phyloP scores from a whole-genome alignment of 2,888 invertebrate genomes.

The Aplocera efformata region DNA sequence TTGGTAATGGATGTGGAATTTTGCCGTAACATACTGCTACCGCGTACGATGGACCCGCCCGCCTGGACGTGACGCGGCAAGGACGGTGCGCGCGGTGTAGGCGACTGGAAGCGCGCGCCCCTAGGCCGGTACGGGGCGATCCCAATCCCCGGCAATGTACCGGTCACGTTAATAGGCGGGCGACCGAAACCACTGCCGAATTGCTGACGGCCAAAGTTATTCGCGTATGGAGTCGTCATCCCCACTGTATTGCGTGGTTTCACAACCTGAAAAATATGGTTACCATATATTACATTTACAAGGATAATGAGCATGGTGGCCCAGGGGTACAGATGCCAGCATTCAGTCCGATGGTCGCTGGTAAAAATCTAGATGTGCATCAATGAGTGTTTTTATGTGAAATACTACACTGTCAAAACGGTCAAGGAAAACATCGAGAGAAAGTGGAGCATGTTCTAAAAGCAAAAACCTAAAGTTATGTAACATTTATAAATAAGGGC shows the following conservation, averaged over 20 bases:
- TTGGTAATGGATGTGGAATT: conserved; percentile 1
- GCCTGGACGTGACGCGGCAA: conserved; percentile 6
- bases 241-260: conserved; percentile 16
- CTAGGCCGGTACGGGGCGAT: conserved; percentile 35
- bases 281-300: no score
- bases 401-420: no score
- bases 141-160: conserved; percentile 42
- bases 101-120: not conserved
- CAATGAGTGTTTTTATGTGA: no score
- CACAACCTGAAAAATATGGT: conserved; percentile 6
- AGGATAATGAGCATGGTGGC: no score
- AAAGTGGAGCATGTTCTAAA: no score
- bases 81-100: no score
- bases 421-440: no score
- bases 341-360: no score
- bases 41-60: conserved; percentile 16
- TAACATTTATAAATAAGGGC: no score
- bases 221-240: conserved; percentile 1
- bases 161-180: conserved; percentile 43
- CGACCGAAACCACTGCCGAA: conserved; percentile 9
- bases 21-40: conserved; percentile 13
- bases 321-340: no score
- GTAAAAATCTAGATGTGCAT: no score
- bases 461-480: no score
- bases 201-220: conserved; percentile 13